These are phyloP conservation scores for Oncorhynchus gorbuscha DNA, from an alignment of 2,113 vertebrate genomes.

Conservation along the genomic window DNA sequence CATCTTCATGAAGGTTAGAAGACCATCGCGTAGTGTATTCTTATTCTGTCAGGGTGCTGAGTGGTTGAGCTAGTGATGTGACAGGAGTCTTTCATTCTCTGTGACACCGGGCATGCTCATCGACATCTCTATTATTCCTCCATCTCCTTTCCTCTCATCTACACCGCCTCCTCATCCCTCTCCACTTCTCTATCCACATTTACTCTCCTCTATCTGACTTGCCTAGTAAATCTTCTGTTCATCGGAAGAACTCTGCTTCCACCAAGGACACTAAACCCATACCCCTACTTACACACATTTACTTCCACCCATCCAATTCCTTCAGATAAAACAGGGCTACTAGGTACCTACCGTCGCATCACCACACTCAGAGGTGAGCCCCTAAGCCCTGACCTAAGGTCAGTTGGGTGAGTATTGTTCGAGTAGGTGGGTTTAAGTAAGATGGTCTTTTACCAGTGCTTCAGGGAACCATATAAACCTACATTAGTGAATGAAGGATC, in stretches of 20 bases:
- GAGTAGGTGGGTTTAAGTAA: slow-evolving; percentile 28
- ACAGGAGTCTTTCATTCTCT: slow-evolving; percentile 79
- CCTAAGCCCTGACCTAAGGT: slow-evolving; percentile 23
- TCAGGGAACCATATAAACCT: slow-evolving; percentile 9
- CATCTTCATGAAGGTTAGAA: slow-evolving; percentile 13
- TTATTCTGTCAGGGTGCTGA: slow-evolving; percentile 73
- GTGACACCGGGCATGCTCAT: slow-evolving; percentile 79
- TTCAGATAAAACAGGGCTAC: background rate
- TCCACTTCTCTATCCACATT: background rate
- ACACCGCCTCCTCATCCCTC: slow-evolving; percentile 1
- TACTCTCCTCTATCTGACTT: background rate
- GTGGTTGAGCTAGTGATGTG: slow-evolving; percentile 78
- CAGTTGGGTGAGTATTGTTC: slow-evolving; percentile 13
- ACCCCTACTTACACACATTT: background rate
- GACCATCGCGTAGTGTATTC: slow-evolving; percentile 62
- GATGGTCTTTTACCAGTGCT: slow-evolving; percentile 1
- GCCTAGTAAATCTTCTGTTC: background rate
- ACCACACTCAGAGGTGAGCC: background rate
- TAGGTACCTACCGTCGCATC: background rate
- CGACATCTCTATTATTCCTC: slow-evolving; percentile 68
- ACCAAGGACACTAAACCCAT: background rate
- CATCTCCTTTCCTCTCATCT: background rate
- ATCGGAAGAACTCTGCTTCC: background rate
- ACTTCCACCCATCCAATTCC: background rate
- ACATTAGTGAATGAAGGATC: too few species aligned